Evolutionary conservation across 2,113 vertebrate genomes (phyloP).

Genomic region (Callospermophilus lateralis): DNA sequence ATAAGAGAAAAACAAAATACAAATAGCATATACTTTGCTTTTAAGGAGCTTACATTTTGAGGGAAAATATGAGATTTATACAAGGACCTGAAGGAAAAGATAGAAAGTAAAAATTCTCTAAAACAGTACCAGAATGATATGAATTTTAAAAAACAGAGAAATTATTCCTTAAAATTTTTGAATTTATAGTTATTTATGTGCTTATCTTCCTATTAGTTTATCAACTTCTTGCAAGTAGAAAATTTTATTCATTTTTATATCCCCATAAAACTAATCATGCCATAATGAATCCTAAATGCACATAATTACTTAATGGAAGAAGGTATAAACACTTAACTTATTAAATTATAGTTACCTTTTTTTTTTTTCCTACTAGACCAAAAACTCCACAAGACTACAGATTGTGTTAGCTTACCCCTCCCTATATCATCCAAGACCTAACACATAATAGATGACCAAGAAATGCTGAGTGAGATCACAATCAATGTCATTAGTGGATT

Average conservation of each 20-base stretch:
- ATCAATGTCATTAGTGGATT: slow-evolving; percentile 50
- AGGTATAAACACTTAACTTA: slow-evolving; percentile 1
- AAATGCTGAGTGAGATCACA: slow-evolving; percentile 71
- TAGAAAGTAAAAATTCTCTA: slow-evolving; percentile 15
- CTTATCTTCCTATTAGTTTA: slow-evolving; percentile 39
- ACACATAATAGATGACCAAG: slow-evolving; percentile 46
- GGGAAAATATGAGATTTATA: not conserved
- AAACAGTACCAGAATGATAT: not conserved
- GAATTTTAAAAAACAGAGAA: not conserved
- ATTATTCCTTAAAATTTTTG: not conserved
- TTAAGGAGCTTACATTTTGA: not conserved
- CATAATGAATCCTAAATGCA: slow-evolving; percentile 44
- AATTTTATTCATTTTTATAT: slow-evolving; percentile 55
- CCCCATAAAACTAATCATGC: not conserved
- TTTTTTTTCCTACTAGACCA: not conserved
- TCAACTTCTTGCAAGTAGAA: not conserved
- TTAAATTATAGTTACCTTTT: slow-evolving; percentile 44
- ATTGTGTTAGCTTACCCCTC: slow-evolving; percentile 31
- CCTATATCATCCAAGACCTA: slow-evolving; percentile 34
- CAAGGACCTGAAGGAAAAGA: not conserved
- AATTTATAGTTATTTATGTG: slow-evolving; percentile 3
- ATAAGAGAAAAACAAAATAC: slow-evolving; percentile 36
- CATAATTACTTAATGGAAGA: slow-evolving; percentile 42
- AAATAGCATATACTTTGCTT: not conserved
- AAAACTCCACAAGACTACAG: not conserved